Conservation (phyloP, 2,797 vertebrate species). For the Saxicola maurus region DNA sequence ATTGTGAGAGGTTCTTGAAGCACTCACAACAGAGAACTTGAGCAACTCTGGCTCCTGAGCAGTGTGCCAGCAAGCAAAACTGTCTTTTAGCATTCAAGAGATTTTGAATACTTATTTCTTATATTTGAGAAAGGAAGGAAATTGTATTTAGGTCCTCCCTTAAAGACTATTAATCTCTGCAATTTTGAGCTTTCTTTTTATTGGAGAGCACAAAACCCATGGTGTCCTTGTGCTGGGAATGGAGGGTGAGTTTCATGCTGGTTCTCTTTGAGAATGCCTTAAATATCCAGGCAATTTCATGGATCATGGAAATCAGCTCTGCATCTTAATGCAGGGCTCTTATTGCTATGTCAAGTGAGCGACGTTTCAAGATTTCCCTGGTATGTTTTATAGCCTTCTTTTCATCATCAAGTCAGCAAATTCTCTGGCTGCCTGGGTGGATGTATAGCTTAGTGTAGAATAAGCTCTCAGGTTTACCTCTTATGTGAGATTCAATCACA, state of each 20-base stretch:
- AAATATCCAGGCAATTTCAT: slow-evolving; percentile 52
- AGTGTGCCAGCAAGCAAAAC: background rate
- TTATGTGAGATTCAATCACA: slow-evolving; percentile 36
- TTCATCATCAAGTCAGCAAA: slow-evolving; percentile 32
- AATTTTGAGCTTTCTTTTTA: background rate
- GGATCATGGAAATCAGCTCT: slow-evolving; percentile 40
- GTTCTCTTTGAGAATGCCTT: slow-evolving; percentile 4
- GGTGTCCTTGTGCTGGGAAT: background rate
- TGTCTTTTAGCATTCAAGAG: background rate
- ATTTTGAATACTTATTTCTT: background rate
- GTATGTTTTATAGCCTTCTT: slow-evolving; percentile 33
- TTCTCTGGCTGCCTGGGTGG: slow-evolving; percentile 14
- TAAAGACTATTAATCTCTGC: background rate
- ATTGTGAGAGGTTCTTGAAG: background rate
- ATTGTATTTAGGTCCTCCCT: background rate
- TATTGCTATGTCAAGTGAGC: slow-evolving; percentile 38
- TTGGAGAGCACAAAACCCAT: background rate
- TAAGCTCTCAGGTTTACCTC: slow-evolving; percentile 33
- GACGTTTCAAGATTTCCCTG: background rate
- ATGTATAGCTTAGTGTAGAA: slow-evolving; percentile 8
- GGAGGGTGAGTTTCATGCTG: background rate
- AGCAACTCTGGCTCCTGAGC: background rate
- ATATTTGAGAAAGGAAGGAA: background rate
- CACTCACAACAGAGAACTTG: background rate
- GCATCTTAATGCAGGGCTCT: slow-evolving; percentile 24